phyloP scores from a whole-genome alignment of 2,113 vertebrate species.

The Equus przewalskii region DNA sequence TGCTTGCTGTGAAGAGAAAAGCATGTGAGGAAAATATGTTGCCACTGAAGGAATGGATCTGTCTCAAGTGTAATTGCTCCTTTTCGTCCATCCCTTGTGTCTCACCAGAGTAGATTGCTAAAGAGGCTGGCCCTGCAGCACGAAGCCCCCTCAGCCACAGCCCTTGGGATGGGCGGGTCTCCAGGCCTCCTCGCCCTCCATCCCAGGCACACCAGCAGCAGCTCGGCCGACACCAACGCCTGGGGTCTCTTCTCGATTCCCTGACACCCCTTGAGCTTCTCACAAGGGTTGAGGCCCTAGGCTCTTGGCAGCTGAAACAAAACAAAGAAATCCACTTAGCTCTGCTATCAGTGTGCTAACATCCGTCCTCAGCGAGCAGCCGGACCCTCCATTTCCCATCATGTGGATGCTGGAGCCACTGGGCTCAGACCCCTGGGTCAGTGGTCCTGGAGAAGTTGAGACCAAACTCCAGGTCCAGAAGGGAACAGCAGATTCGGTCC shows the following conservation, averaged over 20 bases:
- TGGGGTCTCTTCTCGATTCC: not conserved
- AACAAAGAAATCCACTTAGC: not conserved
- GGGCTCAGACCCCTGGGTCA: not conserved
- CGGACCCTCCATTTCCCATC: not conserved
- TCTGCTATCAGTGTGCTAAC: not conserved
- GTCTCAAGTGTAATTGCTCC: not conserved
- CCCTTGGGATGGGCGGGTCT: fast-evolving
- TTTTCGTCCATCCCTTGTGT: not conserved
- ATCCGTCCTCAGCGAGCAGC: not conserved
- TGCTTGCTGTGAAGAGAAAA: slow-evolving; percentile 56
- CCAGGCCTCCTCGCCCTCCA: not conserved
- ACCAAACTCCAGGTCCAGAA: not conserved
- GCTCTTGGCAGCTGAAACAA: slow-evolving; percentile 3
- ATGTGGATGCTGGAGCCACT: not conserved
- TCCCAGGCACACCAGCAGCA: not conserved
- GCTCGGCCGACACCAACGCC: not conserved
- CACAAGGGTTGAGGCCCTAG: not conserved
- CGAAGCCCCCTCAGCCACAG: not conserved
- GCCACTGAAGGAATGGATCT: not conserved
- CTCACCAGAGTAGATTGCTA: not conserved
- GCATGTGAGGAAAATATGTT: slow-evolving; percentile 3
- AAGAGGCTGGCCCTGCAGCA: not conserved
- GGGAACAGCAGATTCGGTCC: not conserved
- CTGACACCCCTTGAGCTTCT: not conserved
- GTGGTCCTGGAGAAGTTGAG: not conserved